Base-by-base conservation (phyloP, 2,113 vertebrate species). In the Alaudala cheleensis region DNA sequence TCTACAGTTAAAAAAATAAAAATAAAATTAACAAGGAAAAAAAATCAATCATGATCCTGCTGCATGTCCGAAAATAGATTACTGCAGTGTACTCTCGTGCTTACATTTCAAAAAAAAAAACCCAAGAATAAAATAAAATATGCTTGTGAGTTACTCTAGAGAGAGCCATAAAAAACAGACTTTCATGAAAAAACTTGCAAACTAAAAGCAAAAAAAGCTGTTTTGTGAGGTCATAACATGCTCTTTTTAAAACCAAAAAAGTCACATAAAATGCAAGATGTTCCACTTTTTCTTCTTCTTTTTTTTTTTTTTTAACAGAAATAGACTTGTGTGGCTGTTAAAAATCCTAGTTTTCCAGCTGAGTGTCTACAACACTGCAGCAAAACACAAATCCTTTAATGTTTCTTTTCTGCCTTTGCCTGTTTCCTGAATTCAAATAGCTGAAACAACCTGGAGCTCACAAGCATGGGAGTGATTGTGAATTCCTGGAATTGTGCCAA, bases 1-100 rank as follows among this genome's bases (percentile, higher is more conserved):
- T 98, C 98, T 98, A 78, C 22, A 88, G 82, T 89, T 88, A 79
- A 95, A 95, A 95, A 94, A 92, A 84, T 31, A 58, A 93, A 96
- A 86, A 54, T 66, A 90, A 58, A 94, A 87, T 90, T 91, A 95
- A 84, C 47, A 94, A 70, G 29, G 21, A 86, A 81, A 92, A 91
- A 93, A 92, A 83, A 93, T 83, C 92, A 62, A 81, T 87, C 69
- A 73, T 61, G 50, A 91, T 87, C 53, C 42, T 95, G 67, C 33
- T 92, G 86, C 85, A 93, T 92, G 50, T 86, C 79, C 12, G 7
- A 83, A 94, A 90, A 94, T 72, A 95, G 56, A 95, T 83, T 83
- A 79, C 76, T 87, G 91, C 81, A 95, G 71, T 62, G 51, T 92
- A 94, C 26, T 82, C 80, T 47, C 69, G 66, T 74, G 71, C 78